These are phyloP conservation scores for Lepilemur septentrionalis DNA, from an alignment of 2,797 vertebrate genomes.

Conservation along the genomic window DNA sequence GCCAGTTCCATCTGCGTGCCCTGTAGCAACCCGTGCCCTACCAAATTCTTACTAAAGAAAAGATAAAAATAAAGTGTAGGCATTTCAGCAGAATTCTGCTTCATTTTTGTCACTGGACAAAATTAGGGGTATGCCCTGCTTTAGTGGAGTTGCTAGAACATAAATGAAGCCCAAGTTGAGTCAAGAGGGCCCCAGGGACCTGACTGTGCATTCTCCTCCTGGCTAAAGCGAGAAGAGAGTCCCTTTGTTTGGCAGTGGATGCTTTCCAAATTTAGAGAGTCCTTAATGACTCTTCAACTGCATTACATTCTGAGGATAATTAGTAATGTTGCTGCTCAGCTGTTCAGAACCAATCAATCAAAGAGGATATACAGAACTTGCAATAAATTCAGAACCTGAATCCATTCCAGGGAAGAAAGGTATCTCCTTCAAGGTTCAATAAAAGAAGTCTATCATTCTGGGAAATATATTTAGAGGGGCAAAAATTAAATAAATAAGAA, in stretches of 20 bases:
- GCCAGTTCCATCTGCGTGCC: neutral
- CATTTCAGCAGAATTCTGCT: conserved; percentile 5
- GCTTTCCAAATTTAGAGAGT: conserved; percentile 69
- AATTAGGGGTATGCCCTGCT: neutral
- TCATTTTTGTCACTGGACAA: conserved; percentile 26
- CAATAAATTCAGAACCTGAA: conserved; percentile 45
- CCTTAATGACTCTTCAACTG: conserved; percentile 67
- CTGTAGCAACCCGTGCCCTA: neutral
- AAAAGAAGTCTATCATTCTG: neutral
- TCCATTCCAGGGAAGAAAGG: conserved; percentile 6
- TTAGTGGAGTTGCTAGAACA: neutral
- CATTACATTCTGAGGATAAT: conserved; percentile 60
- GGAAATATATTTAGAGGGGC: neutral
- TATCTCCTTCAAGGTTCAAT: neutral
- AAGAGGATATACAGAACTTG: conserved; percentile 38
- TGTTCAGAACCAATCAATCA: conserved; percentile 61
- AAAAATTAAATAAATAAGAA: neutral
- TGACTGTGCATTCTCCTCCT: conserved; percentile 54
- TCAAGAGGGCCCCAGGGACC: conserved; percentile 40
- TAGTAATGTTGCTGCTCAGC: conserved; percentile 17
- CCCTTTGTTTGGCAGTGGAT: conserved; percentile 50
- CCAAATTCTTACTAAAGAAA: conserved; percentile 30
- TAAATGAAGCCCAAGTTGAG: conserved; percentile 27
- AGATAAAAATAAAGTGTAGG: neutral
- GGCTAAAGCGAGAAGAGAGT: neutral